Conservation (phyloP, 1,140 invertebrate genomes). For the Bemisia tabaci region DNA sequence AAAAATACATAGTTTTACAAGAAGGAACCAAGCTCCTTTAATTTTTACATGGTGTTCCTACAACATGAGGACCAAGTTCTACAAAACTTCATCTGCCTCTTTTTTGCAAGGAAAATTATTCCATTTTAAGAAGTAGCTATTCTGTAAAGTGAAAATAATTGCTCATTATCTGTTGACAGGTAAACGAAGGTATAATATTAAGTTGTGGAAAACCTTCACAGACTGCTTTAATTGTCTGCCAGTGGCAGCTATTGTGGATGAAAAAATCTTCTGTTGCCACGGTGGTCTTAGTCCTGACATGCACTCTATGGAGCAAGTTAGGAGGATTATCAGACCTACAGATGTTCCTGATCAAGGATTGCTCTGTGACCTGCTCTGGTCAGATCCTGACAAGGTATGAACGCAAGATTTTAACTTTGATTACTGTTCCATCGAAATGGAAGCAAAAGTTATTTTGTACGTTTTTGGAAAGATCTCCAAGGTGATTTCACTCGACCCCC, state of each 20-base stretch:
- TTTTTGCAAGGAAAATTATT: no score
- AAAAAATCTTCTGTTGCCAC: conserved; percentile 49
- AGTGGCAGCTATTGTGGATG: conserved; percentile 31
- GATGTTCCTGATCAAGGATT: conserved; percentile 53
- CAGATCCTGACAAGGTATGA: conserved; percentile 54
- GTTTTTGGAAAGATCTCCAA: no score
- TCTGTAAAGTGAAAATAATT: no score
- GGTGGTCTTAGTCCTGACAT: conserved; percentile 44
- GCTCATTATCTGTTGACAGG: conserved; percentile 30
- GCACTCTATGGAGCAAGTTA: conserved; percentile 45
- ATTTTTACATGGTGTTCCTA: no score
- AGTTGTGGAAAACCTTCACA: conserved; percentile 80
- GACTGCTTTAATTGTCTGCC: conserved; percentile 24
- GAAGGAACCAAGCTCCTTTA: no score
- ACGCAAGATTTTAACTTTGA: not conserved
- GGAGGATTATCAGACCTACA: conserved; percentile 48
- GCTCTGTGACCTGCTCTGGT: conserved; percentile 68
- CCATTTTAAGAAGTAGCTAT: no score
- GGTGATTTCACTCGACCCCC: no score
- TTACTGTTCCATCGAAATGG: no score
- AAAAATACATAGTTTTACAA: no score
- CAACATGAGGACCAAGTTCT: no score
- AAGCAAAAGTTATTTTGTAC: no score
- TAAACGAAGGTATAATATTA: conserved; percentile 90
- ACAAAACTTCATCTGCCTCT: not conserved